These are phyloP conservation scores for Podabrus alpinus DNA, from an alignment of 2,888 invertebrate species.

Conservation along the genomic window DNA sequence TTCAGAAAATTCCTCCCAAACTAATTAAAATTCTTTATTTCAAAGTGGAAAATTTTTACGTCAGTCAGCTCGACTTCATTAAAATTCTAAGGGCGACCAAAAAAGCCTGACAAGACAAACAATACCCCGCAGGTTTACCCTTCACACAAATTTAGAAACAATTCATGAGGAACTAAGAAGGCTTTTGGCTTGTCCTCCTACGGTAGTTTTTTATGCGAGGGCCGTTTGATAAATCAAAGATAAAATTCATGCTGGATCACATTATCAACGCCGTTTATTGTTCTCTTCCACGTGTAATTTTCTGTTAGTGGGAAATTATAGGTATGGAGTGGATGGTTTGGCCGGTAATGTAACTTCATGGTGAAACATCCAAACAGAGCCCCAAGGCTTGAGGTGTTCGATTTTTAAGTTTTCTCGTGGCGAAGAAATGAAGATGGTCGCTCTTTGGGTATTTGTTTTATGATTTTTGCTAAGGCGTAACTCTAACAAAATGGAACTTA, in stretches of 20 bases:
- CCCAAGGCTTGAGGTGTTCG: neutral
- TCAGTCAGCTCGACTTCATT: neutral
- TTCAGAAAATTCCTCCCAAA: neutral
- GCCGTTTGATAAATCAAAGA: slow-evolving; percentile 18
- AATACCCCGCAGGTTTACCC: neutral
- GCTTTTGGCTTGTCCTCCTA: neutral
- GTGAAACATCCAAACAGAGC: neutral
- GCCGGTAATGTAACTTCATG: neutral
- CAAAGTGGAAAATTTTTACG: neutral
- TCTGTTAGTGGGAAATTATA: slow-evolving; percentile 4
- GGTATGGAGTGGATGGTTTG: neutral
- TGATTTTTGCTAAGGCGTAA: too few species aligned
- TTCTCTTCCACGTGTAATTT: slow-evolving; percentile 4
- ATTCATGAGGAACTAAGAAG: neutral
- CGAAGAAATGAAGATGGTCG: too few species aligned
- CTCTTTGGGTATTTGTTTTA: neutral
- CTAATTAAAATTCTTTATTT: neutral
- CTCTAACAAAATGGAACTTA: neutral
- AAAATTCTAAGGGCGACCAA: neutral
- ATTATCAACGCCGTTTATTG: slow-evolving; percentile 23
- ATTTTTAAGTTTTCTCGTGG: neutral
- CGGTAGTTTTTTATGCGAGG: slow-evolving; percentile 8
- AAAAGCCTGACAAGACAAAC: neutral
- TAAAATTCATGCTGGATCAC: slow-evolving; percentile 21
- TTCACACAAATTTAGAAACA: neutral